Conservation (phyloP, 2,797 vertebrate genomes). For the Leuciscus waleckii region DNA sequence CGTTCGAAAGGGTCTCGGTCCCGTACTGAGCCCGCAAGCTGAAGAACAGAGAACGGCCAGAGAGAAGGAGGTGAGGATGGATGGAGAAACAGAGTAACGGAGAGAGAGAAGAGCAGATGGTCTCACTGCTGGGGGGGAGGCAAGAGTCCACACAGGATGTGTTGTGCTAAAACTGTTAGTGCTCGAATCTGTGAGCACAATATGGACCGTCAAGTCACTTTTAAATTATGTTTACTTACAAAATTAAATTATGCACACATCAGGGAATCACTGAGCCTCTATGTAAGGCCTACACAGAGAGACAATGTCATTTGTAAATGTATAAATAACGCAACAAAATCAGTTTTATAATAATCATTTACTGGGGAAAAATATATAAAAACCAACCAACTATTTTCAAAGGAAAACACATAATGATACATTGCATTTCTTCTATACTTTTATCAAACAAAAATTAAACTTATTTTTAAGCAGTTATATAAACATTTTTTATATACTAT, state of each 20-base stretch:
- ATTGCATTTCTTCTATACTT: not conserved
- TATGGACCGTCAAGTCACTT: slow-evolving; percentile 30
- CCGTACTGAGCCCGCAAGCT: slow-evolving; percentile 90
- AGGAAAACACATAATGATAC: not conserved
- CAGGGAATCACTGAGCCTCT: not conserved
- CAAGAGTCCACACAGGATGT: slow-evolving; percentile 53
- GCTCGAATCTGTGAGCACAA: slow-evolving; percentile 55
- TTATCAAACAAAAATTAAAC: no score
- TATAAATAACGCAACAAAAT: not conserved
- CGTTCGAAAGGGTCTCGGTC: slow-evolving; percentile 85
- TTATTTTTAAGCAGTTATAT: not conserved
- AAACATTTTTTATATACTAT: not conserved
- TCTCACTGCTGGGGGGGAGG: slow-evolving; percentile 59
- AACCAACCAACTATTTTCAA: not conserved
- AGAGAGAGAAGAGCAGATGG: slow-evolving; percentile 56
- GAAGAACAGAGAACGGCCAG: slow-evolving; percentile 48
- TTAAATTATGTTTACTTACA: not conserved
- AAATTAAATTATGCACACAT: not conserved
- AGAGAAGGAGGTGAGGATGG: slow-evolving; percentile 4
- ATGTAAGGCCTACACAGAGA: not conserved
- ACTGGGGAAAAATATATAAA: not conserved
- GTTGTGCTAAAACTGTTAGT: slow-evolving; percentile 53
- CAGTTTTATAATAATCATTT: not conserved
- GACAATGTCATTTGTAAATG: not conserved
- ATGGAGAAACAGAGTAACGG: not conserved